A percentile compares a stretch with the other conserved stretches of the same genome.
These are phyloP conservation scores for Pipistrellus pipistrellus DNA, from an alignment of 2,797 vertebrate species.

Conservation along the genomic window DNA sequence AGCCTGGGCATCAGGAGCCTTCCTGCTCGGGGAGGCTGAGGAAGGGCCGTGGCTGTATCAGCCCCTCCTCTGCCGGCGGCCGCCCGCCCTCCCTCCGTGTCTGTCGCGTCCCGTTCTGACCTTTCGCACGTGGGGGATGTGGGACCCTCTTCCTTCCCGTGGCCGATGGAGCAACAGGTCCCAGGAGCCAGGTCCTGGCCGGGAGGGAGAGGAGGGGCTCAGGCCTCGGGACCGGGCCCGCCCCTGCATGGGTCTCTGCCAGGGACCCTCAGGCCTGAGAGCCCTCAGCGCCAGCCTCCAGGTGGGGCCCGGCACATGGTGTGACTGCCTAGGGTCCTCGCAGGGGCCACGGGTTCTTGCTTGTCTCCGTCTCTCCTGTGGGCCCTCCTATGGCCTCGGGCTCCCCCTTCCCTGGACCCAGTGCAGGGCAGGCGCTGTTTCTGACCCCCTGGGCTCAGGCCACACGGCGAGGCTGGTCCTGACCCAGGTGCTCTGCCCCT, in stretches of 20 bases:
- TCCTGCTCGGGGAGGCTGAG: conserved; percentile 62
- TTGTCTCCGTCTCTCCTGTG: neutral
- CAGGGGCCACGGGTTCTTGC: neutral
- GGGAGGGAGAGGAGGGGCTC: fast-evolving
- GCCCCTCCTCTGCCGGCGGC: neutral
- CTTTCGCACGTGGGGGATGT: fast-evolving
- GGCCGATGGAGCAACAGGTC: neutral
- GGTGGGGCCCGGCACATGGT: too few species aligned
- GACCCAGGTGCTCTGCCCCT: fast-evolving
- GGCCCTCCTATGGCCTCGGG: neutral
- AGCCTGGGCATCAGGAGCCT: conserved; percentile 59
- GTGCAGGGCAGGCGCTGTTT: fast-evolving
- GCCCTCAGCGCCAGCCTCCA: fast-evolving
- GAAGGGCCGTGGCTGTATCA: neutral
- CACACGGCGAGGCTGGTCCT: neutral
- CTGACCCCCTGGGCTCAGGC: neutral
- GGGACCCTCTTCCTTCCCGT: neutral
- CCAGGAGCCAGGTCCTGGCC: neutral
- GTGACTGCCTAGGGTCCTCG: neutral
- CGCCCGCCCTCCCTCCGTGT: neutral
- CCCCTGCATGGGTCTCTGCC: neutral
- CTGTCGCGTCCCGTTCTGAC: neutral
- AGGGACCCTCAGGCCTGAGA: neutral
- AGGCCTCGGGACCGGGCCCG: neutral
- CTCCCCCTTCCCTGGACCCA: neutral